phyloP scores from a whole-genome alignment of 2,113 vertebrate species.

The Pygoscelis antarcticus region DNA sequence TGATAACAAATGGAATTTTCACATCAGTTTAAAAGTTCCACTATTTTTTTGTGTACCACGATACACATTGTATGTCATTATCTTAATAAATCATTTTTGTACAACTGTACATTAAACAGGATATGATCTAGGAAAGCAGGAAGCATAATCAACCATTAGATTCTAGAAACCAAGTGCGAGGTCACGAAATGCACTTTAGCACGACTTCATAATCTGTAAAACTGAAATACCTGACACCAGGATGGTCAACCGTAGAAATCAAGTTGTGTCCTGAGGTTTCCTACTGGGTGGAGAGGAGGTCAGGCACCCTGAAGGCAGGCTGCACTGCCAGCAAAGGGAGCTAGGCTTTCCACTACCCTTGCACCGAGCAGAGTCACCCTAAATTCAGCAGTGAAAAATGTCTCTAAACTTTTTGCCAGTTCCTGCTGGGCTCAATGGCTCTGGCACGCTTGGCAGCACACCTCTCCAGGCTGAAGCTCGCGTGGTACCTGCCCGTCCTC shows the following conservation, averaged over 20 bases:
- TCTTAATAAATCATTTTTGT: background rate
- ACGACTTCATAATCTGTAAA: background rate
- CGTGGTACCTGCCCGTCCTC: accelerated
- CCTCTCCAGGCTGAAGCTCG: background rate
- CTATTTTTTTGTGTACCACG: background rate
- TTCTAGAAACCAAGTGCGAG: background rate
- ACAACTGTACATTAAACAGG: background rate
- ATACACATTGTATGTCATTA: background rate
- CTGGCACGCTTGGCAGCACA: background rate
- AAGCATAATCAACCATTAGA: background rate
- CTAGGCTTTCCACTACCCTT: background rate
- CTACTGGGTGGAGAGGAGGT: background rate
- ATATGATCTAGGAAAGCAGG: background rate
- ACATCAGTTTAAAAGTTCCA: background rate
- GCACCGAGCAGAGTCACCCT: background rate
- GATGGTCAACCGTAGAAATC: background rate
- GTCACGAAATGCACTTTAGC: background rate
- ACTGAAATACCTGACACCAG: background rate
- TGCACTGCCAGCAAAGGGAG: accelerated
- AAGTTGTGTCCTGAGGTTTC: background rate
- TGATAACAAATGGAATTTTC: background rate
- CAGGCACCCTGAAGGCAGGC: background rate
- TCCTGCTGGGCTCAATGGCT: background rate
- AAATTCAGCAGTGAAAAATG: background rate
- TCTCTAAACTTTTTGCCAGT: background rate